Base-by-base conservation (phyloP, 2,888 invertebrate species). In the Morpho deidamia region DNA sequence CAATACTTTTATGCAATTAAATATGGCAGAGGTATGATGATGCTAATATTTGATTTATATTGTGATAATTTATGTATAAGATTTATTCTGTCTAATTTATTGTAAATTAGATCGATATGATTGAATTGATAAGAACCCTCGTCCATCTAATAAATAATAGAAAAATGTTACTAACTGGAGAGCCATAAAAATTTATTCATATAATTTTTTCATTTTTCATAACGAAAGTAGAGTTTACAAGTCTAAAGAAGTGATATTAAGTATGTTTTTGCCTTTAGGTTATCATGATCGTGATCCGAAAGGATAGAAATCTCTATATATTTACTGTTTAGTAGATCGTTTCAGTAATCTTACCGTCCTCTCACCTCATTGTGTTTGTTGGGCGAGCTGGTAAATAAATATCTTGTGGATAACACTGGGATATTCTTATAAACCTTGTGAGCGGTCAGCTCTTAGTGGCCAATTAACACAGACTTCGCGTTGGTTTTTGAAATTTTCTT, bases 351-450 rank as follows among this genome's bases (percentile, higher is more conserved):
- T 55, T 54, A 51, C 40, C 38, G 69, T 63, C 68, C 67, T 66
- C 63, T 62, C 35, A 42, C 41, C 42, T 71, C 71, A 71, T 59
- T 52, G 70, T 77, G 71, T 71, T 72, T 69, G 68, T 66, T 64
- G 69, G 69, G 62, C 54, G 65, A 66, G 70, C 56, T n/a, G 45
- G 56, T 51, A 46, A 49, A 71, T 71, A 70, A 73, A 70, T 74
- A 76, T 76, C 76, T 75, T 70, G 69, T 70, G 72, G 76, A 70
- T 81, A 78, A 80, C 71, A 70, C 77, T 63, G 69, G 79, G 80
- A 77, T 81, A 74, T 70, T 68, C 76, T 82, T 82, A 82, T 82
- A 79, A 71, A 67, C 61, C 58, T 65, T 63, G 66, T 63, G 63
- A 56, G 74, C 70, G 78, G 80, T 78, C 79, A 77, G 75, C 68